Evolutionary conservation across 2,113 vertebrate species (phyloP).

Genomic region (Microcebus tavaratra): DNA sequence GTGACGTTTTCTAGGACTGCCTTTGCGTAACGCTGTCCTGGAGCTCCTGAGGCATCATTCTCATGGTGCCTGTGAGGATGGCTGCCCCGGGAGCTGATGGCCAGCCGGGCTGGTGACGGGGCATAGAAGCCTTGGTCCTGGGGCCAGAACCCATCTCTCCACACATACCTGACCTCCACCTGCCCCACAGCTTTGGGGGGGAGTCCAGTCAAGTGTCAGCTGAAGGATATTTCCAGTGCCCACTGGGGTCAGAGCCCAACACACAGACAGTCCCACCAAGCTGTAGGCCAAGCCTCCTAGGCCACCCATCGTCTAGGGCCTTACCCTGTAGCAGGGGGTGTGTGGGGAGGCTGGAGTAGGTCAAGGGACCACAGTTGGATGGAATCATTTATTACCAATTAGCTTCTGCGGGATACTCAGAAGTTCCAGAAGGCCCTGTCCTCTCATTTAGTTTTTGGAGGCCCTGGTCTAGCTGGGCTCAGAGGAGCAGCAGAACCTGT

Average conservation of each 20-base stretch:
- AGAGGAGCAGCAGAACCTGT: not conserved
- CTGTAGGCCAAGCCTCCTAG: not conserved
- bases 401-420: not conserved
- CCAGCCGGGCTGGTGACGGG: not conserved
- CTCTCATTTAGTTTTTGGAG: not conserved
- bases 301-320: not conserved
- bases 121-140: not conserved
- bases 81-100: not conserved
- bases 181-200: not conserved
- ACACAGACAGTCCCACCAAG: not conserved
- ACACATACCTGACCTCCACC: not conserved
- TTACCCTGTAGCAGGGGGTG: not conserved
- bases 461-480: not conserved
- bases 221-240: not conserved
- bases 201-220: not conserved
- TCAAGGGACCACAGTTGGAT: not conserved
- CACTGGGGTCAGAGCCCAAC: not conserved
- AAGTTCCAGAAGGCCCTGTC: not conserved
- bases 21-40: not conserved
- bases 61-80: not conserved
- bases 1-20: not conserved
- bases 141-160: not conserved
- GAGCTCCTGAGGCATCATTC: not conserved
- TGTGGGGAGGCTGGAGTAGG: not conserved
- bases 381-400: not conserved